Evolutionary conservation across 1,140 invertebrate genomes (phyloP), one percentile per base, ranked within the genome.

Genomic region (Drosophila arawakana): DNA sequence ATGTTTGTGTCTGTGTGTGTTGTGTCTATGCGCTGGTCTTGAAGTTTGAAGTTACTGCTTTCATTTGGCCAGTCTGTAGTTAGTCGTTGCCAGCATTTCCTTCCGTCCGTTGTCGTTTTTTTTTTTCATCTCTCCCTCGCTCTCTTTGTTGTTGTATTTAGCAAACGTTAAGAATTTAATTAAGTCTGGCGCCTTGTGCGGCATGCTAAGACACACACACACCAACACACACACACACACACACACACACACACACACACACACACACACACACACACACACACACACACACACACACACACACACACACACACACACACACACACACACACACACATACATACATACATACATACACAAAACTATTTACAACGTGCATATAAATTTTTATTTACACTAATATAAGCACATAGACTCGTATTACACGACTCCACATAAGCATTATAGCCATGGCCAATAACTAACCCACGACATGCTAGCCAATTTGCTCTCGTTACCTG

Each of bases 1-100:
- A 15, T 15, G 15, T 15, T 15, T 15, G 15, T 15, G 15, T 15
- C 15, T 55, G 41, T 59, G 41, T 68, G 41, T 59, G 41, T 68
- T 3, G 25, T 30, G 25, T 30, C 25, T 30, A 30, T 55, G 41
- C 52, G 41, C 65, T 71, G 47, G 78, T 70, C 62, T 80, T 78
- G 73, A 82, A 88, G 76, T 86, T 86, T 82, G 83, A 86, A 86
- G 83, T 86, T 86, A 86, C 86, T 86, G 82, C 82, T 71, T 79
- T 81, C 78, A 79, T 86, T 85, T 65, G 68, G 60, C 69, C 49
- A 55, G 61, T 50, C 71, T 69, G 65, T 57, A 78, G 82, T 81
- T 70, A 59, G 74, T 76, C 65, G 46, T 63, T 55, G 55, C 59
- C 67, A 70, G 47, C 34, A 50, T 30, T 49, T 49, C 9, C 43